These are phyloP conservation scores for Strigamia crassipes DNA, from an alignment of 2,888 invertebrate genomes.

Conservation along the genomic window DNA sequence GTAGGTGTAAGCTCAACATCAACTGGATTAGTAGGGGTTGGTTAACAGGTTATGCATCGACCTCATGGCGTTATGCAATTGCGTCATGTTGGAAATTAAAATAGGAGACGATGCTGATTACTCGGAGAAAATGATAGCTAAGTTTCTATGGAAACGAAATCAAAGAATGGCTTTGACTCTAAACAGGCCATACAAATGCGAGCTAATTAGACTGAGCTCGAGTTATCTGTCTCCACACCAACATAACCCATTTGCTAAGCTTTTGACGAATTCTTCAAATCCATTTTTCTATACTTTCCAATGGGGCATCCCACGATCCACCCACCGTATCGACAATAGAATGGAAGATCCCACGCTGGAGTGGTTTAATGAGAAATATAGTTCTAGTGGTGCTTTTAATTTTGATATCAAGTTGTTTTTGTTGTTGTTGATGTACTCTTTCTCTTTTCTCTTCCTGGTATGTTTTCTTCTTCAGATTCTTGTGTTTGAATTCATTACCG, in stretches of 20 bases:
- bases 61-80: neutral
- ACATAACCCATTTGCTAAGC: neutral
- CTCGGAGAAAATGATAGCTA: neutral
- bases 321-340: neutral
- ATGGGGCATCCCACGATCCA: neutral
- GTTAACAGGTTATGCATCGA: neutral
- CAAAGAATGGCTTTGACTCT: neutral
- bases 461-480: neutral
- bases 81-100: neutral
- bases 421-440: neutral
- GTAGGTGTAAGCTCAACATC: constrained; percentile 3
- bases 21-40: constrained; percentile 10
- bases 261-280: neutral
- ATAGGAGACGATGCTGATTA: too few species aligned
- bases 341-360: neutral
- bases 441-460: neutral
- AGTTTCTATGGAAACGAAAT: neutral
- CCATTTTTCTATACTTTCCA: neutral
- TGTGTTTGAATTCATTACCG: neutral
- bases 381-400: neutral
- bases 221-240: neutral
- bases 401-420: neutral
- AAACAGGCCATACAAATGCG: neutral
- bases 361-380: neutral
- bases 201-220: neutral